Conservation (phyloP, 2,888 invertebrate genomes). For the Mayetiola destructor region DNA sequence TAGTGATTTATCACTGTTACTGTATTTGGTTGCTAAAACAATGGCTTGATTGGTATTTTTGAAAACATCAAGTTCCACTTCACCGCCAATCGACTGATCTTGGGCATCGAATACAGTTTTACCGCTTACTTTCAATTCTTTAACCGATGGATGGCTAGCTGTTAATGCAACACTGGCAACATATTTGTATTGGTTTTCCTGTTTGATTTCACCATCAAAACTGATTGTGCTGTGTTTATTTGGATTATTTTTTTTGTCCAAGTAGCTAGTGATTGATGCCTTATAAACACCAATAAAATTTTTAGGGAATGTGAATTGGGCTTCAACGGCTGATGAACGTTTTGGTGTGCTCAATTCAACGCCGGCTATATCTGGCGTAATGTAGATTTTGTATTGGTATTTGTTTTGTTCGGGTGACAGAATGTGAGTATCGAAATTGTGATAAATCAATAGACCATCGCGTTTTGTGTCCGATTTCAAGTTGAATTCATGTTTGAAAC, state of each 20-base stretch:
- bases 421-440: conserved; percentile 56
- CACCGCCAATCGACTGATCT: conserved; percentile 29
- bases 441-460: conserved; percentile 44
- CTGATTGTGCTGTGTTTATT: conserved; percentile 49
- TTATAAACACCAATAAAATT: conserved; percentile 43
- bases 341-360: conserved; percentile 51
- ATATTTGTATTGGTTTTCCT: conserved; percentile 34
- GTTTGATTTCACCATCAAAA: conserved; percentile 40
- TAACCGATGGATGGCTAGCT: conserved; percentile 51
- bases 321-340: conserved; percentile 50
- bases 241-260: conserved; percentile 56
- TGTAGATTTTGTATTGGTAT: conserved; percentile 52
- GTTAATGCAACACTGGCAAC: conserved; percentile 41
- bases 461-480: conserved; percentile 48
- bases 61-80: conserved; percentile 44
- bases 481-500: conserved; percentile 59
- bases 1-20: conserved; percentile 20
- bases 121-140: conserved; percentile 37
- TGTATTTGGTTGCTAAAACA: conserved; percentile 27
- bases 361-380: conserved; percentile 48
- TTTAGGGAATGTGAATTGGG: conserved; percentile 37
- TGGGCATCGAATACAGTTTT: conserved; percentile 33
- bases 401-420: conserved; percentile 53
- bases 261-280: conserved; percentile 47
- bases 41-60: conserved; percentile 44